phyloP scores from a whole-genome alignment of 2,888 invertebrate genomes.

The Meteorus colon region DNA sequence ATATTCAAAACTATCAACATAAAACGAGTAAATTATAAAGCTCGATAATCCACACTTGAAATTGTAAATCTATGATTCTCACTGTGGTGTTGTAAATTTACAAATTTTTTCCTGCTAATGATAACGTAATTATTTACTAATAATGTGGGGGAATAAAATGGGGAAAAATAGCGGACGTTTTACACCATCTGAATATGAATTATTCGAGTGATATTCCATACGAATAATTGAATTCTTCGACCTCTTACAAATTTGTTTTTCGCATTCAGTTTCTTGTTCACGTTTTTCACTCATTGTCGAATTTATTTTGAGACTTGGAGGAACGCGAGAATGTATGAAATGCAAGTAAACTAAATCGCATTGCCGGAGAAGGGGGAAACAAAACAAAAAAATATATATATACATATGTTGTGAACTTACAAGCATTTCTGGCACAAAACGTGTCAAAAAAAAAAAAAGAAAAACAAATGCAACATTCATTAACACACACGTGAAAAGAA shows the following conservation, averaged over 20 bases:
- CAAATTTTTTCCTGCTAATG: neutral
- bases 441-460: neutral
- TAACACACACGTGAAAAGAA: neutral
- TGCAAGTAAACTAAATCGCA: slow-evolving; percentile 35
- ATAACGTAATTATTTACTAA: too few species aligned
- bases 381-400: neutral
- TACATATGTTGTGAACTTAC: neutral
- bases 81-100: too few species aligned
- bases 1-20: too few species aligned
- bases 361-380: neutral
- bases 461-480: neutral
- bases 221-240: slow-evolving; percentile 24
- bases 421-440: neutral
- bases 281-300: slow-evolving; percentile 22
- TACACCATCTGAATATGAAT: too few species aligned
- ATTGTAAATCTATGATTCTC: too few species aligned
- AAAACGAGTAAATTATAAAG: too few species aligned
- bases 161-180: neutral
- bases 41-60: too few species aligned
- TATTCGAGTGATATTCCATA: too few species aligned
- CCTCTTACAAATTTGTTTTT: slow-evolving; percentile 16
- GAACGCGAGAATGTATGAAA: slow-evolving; percentile 33
- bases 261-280: slow-evolving; percentile 4
- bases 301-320: slow-evolving; percentile 36
- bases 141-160: neutral